phyloP scores from a whole-genome alignment of 2,888 invertebrate species.

The Sturmia bella region DNA sequence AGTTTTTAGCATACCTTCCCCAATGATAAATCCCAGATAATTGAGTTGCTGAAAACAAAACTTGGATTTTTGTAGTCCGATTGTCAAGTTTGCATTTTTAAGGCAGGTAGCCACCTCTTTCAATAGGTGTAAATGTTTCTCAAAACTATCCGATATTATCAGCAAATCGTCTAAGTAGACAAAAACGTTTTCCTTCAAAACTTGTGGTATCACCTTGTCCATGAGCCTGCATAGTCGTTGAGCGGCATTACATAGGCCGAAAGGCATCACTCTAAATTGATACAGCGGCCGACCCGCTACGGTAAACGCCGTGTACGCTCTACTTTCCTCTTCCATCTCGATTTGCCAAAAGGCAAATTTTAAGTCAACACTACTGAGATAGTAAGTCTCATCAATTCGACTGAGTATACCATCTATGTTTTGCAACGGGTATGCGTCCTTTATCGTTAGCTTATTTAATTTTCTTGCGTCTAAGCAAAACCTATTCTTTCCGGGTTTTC shows the following conservation, averaged over 20 bases:
- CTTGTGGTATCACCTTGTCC: neutral
- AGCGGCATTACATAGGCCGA: too few species aligned
- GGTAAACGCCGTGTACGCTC: neutral
- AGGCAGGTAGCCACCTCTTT: neutral
- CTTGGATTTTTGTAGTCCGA: neutral
- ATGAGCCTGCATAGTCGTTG: too few species aligned
- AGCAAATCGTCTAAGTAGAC: neutral
- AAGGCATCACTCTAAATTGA: too few species aligned
- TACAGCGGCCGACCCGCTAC: neutral
- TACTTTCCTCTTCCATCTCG: neutral
- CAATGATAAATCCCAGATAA: neutral
- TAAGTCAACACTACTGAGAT: neutral
- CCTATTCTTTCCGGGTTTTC: neutral
- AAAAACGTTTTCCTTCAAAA: neutral
- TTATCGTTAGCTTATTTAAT: neutral
- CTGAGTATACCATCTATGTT: neutral
- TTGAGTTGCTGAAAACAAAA: neutral
- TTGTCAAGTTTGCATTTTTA: neutral
- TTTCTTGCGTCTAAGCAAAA: conserved; percentile 20
- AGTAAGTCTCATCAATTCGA: neutral
- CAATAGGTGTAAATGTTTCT: neutral
- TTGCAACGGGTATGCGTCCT: conserved; percentile 7
- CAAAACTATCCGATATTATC: neutral
- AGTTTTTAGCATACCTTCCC: neutral
- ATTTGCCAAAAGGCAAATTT: conserved; percentile 15